A percentile compares a stretch with the other conserved stretches of the same genome.
Evolutionary conservation across 1,140 invertebrate genomes (phyloP).

Genomic region (Neodiprion pinetum): DNA sequence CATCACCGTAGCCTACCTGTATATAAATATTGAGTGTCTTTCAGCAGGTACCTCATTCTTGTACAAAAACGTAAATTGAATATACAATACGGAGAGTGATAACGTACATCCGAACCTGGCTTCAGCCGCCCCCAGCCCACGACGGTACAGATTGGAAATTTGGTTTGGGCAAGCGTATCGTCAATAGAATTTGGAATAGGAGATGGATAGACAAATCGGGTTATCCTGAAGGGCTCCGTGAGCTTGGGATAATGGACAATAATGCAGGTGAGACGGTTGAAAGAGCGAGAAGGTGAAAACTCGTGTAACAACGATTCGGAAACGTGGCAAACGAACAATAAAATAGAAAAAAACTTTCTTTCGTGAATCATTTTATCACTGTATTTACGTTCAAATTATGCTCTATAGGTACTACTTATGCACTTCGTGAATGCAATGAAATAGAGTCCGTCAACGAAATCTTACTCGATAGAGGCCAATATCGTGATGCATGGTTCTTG

Average conservation of each 20-base stretch:
- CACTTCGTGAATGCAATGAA: too few species aligned
- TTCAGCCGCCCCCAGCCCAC: constrained; percentile 42
- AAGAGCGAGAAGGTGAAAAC: constrained; percentile 2
- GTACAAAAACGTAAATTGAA: not conserved
- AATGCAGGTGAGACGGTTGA: constrained; percentile 29
- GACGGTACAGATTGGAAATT: constrained; percentile 29
- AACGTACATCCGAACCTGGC: not conserved
- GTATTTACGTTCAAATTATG: too few species aligned
- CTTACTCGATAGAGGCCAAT: constrained; percentile 51
- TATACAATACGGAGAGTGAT: not conserved
- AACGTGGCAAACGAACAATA: too few species aligned
- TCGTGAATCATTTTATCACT: too few species aligned
- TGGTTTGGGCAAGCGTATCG: constrained; percentile 32
- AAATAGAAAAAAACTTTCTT: too few species aligned
- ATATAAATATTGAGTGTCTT: not conserved
- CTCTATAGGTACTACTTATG: too few species aligned
- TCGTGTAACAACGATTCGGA: too few species aligned
- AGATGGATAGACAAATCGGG: constrained; percentile 22
- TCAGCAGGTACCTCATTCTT: constrained; percentile 3
- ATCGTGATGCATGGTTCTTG: constrained; percentile 44
- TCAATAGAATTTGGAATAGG: constrained; percentile 26
- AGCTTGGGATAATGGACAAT: constrained; percentile 35
- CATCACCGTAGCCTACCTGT: constrained; percentile 21
- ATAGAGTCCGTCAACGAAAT: not conserved
- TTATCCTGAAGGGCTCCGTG: constrained; percentile 23